Conservation (phyloP, 2,113 vertebrate species). For the Cryptoleucopteryx plumbea region DNA sequence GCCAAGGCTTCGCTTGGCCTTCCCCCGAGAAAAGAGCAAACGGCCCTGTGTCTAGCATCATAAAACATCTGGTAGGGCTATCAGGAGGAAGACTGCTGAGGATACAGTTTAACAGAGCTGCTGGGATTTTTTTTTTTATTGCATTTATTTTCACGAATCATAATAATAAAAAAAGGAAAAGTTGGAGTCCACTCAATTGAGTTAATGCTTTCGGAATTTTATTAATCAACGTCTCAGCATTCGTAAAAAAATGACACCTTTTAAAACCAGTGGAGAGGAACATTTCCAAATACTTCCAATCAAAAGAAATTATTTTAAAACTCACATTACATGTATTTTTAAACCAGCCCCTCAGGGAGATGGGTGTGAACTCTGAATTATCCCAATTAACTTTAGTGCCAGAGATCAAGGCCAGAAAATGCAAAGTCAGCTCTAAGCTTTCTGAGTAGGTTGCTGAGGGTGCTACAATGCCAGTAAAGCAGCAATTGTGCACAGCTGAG, state of each 20-base stretch:
- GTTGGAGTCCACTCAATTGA: slow-evolving; percentile 70
- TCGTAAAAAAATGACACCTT: slow-evolving; percentile 75
- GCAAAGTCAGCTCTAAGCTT: slow-evolving; percentile 21
- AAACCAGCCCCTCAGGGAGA: slow-evolving; percentile 58
- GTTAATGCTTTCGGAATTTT: slow-evolving; percentile 78
- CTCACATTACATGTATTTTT: slow-evolving; percentile 63
- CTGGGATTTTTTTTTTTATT: slow-evolving; percentile 70
- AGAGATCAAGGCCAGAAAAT: slow-evolving; percentile 63
- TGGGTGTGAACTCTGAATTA: slow-evolving; percentile 71
- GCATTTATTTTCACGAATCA: slow-evolving; percentile 67
- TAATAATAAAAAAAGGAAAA: slow-evolving; percentile 51
- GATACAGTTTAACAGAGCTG: slow-evolving; percentile 73
- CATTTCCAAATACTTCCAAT: slow-evolving; percentile 73
- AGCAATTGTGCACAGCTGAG: background rate
- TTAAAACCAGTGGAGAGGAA: slow-evolving; percentile 72
- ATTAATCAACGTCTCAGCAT: slow-evolving; percentile 76
- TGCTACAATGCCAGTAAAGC: background rate
- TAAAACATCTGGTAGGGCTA: slow-evolving; percentile 75
- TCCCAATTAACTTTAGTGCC: slow-evolving; percentile 60
- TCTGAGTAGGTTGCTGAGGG: background rate
- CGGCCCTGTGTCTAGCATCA: slow-evolving; percentile 9
- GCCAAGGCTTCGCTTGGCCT: slow-evolving; percentile 48
- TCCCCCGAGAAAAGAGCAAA: slow-evolving; percentile 40
- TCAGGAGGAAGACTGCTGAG: slow-evolving; percentile 61
- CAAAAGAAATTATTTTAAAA: slow-evolving; percentile 74